phyloP scores from a whole-genome alignment of 2,888 invertebrate species.

The Drosophila koepferae region DNA sequence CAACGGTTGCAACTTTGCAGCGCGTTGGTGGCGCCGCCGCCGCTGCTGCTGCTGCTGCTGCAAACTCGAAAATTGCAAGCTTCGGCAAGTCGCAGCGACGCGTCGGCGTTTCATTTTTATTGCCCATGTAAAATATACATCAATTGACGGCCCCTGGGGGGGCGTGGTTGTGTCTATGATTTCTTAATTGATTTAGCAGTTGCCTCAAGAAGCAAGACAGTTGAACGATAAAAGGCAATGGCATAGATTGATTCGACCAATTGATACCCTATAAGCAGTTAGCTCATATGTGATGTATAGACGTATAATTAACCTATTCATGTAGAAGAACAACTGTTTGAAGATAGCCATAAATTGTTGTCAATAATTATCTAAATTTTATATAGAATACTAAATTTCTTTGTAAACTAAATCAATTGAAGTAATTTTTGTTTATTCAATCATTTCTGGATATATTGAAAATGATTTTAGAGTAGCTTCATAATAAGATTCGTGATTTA shows the following conservation, averaged over 20 bases:
- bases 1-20: constrained; percentile 39
- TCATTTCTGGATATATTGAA: too few relatives aligned
- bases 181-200: constrained; percentile 74
- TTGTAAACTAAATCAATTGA: too few relatives aligned
- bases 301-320: neutral
- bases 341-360: neutral
- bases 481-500: too few relatives aligned
- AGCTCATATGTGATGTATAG: neutral
- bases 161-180: constrained; percentile 71
- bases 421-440: too few relatives aligned
- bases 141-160: constrained; percentile 37
- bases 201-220: constrained; percentile 30
- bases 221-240: constrained; percentile 10
- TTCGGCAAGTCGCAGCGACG: constrained; percentile 27
- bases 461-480: too few relatives aligned
- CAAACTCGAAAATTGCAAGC: constrained; percentile 74
- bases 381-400: too few relatives aligned
- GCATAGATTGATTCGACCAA: neutral
- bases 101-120: constrained; percentile 41
- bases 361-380: too few relatives aligned
- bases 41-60: constrained; percentile 46
- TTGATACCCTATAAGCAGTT: neutral
- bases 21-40: constrained; percentile 71
- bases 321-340: neutral
- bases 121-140: constrained; percentile 39